Evolutionary conservation across 64 coral and sea anemone species (phyloP), one percentile per base, ranked within the genome.

Genomic region (Porites australiensis): DNA sequence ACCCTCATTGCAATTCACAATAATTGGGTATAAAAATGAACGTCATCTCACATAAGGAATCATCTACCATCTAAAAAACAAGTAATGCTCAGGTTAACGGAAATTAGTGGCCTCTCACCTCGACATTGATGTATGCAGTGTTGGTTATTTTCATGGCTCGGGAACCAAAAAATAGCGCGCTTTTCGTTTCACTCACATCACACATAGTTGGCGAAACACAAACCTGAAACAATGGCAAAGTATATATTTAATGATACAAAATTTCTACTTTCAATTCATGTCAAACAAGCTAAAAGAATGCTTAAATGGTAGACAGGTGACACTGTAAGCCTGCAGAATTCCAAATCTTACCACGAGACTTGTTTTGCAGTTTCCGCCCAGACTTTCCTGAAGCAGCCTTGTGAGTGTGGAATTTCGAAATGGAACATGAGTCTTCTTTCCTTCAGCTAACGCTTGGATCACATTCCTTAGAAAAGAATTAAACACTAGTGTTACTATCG

Each of bases 121-220:
- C 98, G 43, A 99, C 94, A 64, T 99, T 99, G 62, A 99, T 78
- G 50, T 99, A 99, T 3, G 98, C 98, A 45, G 95, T 96, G 6
- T 95, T 99, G 2, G 91, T 99, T 21, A 99, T 96, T 82, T 99
- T 99, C 98, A 99, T 99, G 7, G 98, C 98, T 57, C 98, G 87
- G 3, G 98, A 99, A 49, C 98, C 98, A 92, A 99, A 99, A 68
- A 83, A 96, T 49, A 99, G 76, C 2, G 98, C 86, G n/a, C 98
- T 95, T 62, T 99, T 99, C 16, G 98, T 99, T 55, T 99, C 98
- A 75, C 94, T 96, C n/a, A 99, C 88, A 52, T 99, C 88, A 59
- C 81, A 53, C 77, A 96, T 96, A 4, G 94, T 91, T 0, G 98
- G 98, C 2, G 98, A 95, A 13, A 96, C 94, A 88, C 98, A 99